These are phyloP conservation scores for Stictocephala bisonia DNA, from an alignment of 2,888 invertebrate genomes.

Conservation along the genomic window DNA sequence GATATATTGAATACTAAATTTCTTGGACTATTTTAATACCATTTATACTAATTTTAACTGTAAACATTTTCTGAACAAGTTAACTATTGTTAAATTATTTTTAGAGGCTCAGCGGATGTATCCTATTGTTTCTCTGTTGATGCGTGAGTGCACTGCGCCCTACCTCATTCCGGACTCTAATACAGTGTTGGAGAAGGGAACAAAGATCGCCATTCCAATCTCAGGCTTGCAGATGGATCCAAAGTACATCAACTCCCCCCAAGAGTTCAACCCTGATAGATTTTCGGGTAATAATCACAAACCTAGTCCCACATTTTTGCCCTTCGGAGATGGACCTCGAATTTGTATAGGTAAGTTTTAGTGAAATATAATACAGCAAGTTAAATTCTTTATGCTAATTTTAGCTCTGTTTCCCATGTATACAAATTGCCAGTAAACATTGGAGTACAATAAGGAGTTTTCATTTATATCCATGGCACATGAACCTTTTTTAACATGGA, in stretches of 20 bases:
- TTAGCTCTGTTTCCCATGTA: too few relatives aligned
- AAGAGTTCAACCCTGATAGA: slow-evolving; percentile 47
- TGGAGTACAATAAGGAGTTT: too few relatives aligned
- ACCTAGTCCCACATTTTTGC: slow-evolving; percentile 61
- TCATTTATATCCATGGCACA: too few relatives aligned
- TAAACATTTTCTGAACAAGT: too few relatives aligned
- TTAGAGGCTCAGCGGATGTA: slow-evolving; percentile 48
- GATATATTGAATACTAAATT: too few relatives aligned
- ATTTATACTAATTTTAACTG: too few relatives aligned
- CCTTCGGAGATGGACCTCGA: slow-evolving; percentile 54
- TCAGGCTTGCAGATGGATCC: slow-evolving; percentile 48
- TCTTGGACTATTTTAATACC: too few relatives aligned
- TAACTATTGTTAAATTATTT: too few relatives aligned
- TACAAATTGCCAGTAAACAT: too few relatives aligned
- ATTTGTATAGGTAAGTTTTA: slow-evolving; percentile 51
- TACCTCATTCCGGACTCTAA: slow-evolving; percentile 48
- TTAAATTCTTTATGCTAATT: too few relatives aligned
- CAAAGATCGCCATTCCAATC: slow-evolving; percentile 38
- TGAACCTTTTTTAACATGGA: too few relatives aligned
- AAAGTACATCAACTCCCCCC: slow-evolving; percentile 46
- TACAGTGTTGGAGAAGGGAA: slow-evolving; percentile 39
- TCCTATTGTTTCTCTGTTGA: slow-evolving; percentile 27
- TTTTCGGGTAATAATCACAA: slow-evolving; percentile 20
- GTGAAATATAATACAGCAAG: too few relatives aligned
- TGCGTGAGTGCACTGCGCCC: slow-evolving; percentile 42